Evolutionary conservation across 1,140 invertebrate genomes (phyloP).

Genomic region (Pseudomyrmex flavicornis): DNA sequence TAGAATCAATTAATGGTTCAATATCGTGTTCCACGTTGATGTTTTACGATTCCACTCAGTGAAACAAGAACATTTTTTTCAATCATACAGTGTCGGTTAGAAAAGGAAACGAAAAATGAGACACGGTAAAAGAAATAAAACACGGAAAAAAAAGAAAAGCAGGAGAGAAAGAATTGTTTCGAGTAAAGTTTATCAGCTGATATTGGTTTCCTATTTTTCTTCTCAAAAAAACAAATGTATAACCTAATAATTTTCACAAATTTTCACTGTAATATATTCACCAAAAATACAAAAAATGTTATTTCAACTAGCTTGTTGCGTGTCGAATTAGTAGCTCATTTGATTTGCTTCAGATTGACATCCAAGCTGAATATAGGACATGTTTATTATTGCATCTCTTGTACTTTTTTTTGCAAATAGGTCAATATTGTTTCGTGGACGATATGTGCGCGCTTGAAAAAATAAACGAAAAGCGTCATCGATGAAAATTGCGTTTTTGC

Average conservation of each 20-base stretch:
- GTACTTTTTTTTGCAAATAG: not conserved
- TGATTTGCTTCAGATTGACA: not conserved
- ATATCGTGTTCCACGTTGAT: conserved; percentile 27
- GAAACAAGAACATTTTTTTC: conserved; percentile 44
- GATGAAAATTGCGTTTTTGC: conserved; percentile 50
- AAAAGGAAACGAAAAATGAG: not conserved
- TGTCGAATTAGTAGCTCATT: not conserved
- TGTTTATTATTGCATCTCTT: no score
- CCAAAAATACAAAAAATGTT: no score
- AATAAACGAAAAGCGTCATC: conserved; percentile 55
- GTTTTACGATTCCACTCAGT: conserved; percentile 48
- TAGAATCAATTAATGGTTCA: conserved; percentile 58
- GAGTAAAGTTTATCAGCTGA: conserved; percentile 46
- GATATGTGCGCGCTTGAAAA: conserved; percentile 32
- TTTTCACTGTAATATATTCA: not conserved
- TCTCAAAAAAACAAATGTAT: conserved; percentile 14
- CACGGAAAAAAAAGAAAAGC: not conserved
- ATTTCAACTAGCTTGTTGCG: not conserved
- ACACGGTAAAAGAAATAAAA: conserved; percentile 1
- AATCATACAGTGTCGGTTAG: conserved; percentile 19
- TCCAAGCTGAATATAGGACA: not conserved
- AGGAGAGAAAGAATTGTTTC: conserved; percentile 15
- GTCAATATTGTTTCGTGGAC: conserved; percentile 33
- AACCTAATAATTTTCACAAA: conserved; percentile 1
- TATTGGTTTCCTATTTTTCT: conserved; percentile 42